Percentiles rank a stretch among this genome's conserved stretches.
Conservation (phyloP, 2,113 vertebrate species). For the Cromileptes altivelis region DNA sequence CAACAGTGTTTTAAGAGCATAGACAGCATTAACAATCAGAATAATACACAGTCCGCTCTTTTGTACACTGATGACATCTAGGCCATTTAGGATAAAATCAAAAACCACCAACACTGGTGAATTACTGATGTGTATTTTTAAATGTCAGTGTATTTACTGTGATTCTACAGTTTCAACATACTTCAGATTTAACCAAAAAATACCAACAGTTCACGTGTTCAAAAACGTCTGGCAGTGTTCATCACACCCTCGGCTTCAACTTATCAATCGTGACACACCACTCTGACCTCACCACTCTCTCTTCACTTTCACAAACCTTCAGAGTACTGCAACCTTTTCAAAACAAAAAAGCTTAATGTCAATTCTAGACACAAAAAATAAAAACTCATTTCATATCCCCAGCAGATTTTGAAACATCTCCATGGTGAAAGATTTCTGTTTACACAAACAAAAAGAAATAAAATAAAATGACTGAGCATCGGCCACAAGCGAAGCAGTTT, state of each 20-base stretch:
- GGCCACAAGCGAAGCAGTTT: conserved; percentile 41
- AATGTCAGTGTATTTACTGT: conserved; percentile 21
- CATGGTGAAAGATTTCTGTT: neutral
- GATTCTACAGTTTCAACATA: neutral
- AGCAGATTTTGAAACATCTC: conserved; percentile 28
- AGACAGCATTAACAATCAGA: neutral
- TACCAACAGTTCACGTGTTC: conserved; percentile 31
- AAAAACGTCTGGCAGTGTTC: conserved; percentile 50
- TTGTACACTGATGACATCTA: neutral
- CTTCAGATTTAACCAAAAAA: conserved; percentile 41
- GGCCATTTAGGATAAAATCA: neutral
- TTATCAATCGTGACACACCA: conserved; percentile 31
- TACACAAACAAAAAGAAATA: conserved; percentile 11
- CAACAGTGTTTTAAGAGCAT: neutral
- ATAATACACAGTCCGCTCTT: neutral
- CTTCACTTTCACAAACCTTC: conserved; percentile 74
- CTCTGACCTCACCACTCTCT: conserved; percentile 39
- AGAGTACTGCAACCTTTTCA: conserved; percentile 43
- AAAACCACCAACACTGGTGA: neutral
- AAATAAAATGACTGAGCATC: conserved; percentile 12
- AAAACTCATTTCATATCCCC: conserved; percentile 28
- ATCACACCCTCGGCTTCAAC: conserved; percentile 29
- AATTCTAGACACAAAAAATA: neutral
- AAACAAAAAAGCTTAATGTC: neutral
- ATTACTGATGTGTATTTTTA: neutral